Conservation (phyloP, 2,113 vertebrate species). For the Motacilla alba region DNA sequence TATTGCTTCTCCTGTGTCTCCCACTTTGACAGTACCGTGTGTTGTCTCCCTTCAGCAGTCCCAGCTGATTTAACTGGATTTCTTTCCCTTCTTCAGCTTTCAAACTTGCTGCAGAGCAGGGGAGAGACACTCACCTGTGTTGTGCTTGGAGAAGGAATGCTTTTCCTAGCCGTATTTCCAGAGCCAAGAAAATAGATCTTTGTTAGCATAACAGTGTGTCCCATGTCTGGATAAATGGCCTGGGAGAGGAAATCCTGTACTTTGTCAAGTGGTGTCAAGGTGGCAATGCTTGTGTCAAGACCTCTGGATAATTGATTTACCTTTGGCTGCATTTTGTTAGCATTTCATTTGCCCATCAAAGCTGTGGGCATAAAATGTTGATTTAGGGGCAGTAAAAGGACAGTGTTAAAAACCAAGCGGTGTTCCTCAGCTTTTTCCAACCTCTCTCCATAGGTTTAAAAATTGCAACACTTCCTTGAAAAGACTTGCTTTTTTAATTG, state of each 20-base stretch:
- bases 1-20: background rate
- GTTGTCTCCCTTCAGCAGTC: background rate
- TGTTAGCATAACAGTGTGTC: background rate
- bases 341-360: background rate
- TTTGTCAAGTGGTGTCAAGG: background rate
- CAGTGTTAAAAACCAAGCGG: rapidly evolving
- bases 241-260: background rate
- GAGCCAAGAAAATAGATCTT: background rate
- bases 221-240: background rate
- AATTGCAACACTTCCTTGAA: background rate
- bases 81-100: background rate
- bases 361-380: background rate
- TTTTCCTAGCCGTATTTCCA: background rate
- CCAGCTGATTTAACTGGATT: background rate
- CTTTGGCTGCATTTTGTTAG: background rate
- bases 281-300: background rate
- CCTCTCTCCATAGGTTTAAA: background rate
- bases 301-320: background rate
- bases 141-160: background rate
- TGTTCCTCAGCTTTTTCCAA: background rate
- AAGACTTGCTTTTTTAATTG: background rate
- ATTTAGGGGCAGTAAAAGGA: background rate
- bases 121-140: background rate
- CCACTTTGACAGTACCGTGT: background rate
- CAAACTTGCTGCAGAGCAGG: background rate